Percentiles rank a stretch among this genome's conserved stretches.
Conservation (phyloP, 2,888 invertebrate genomes). For the Agrenia bidenticulata region DNA sequence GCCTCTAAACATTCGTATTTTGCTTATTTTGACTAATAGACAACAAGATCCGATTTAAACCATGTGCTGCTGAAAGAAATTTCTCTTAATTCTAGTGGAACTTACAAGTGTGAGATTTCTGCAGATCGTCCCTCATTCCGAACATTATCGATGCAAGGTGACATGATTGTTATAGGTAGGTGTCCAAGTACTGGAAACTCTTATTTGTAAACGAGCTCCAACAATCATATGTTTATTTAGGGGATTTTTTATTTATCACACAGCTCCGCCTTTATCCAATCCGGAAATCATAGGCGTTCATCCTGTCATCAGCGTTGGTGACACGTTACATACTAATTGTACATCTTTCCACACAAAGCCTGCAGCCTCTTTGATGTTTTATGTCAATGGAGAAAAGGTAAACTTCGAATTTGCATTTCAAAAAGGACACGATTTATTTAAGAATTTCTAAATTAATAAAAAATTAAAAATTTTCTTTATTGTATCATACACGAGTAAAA, state of each 20-base stretch:
- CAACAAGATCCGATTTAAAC: conserved; percentile 36
- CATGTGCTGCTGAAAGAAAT: conserved; percentile 44
- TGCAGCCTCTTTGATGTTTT: conserved; percentile 73
- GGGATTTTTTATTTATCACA: no score
- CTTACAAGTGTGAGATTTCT: conserved; percentile 47
- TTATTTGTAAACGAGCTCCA: no score
- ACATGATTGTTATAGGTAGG: conserved; percentile 51
- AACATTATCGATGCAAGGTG: conserved; percentile 38
- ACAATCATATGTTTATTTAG: not conserved
- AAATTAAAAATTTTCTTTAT: no score
- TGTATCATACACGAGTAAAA: no score
- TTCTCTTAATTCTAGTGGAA: conserved; percentile 45
- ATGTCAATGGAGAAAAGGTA: conserved; percentile 65
- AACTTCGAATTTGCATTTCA: no score
- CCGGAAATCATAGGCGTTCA: conserved; percentile 48
- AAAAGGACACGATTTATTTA: no score
- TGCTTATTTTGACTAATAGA: not conserved
- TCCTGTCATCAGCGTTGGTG: conserved; percentile 63
- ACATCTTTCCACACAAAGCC: conserved; percentile 75
- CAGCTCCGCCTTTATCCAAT: conserved; percentile 48
- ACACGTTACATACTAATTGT: conserved; percentile 72
- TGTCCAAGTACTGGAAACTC: no score
- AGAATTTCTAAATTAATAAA: no score
- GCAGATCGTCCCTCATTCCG: conserved; percentile 51
- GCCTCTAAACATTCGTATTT: no score